Evolutionary conservation across 2,797 vertebrate species (phyloP).

Genomic region (Podarcis siculus): DNA sequence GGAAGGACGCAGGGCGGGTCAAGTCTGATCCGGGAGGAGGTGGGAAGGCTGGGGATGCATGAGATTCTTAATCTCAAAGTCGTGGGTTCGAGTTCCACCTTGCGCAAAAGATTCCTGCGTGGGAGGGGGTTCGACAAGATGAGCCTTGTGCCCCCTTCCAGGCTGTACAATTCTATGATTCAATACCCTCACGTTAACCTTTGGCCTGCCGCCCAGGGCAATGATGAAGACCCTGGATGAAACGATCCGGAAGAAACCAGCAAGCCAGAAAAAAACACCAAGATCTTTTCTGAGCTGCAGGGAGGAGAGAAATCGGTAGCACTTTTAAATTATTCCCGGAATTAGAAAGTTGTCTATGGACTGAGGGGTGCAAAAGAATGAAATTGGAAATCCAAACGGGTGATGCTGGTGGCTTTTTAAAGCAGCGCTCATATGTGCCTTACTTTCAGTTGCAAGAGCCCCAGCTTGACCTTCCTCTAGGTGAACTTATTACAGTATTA

Average conservation of each 20-base stretch:
- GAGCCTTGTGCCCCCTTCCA: too few species aligned
- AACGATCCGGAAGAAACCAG: too few species aligned
- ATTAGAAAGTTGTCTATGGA: neutral
- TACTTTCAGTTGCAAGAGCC: neutral
- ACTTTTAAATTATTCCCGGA: neutral
- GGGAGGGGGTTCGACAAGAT: too few species aligned
- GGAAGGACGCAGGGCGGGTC: neutral
- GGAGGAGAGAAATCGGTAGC: neutral
- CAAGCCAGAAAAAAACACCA: neutral
- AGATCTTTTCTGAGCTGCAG: neutral
- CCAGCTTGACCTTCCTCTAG: neutral
- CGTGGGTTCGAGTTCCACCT: too few species aligned
- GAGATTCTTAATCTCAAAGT: too few species aligned
- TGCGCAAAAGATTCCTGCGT: too few species aligned
- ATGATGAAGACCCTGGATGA: neutral
- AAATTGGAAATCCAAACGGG: neutral
- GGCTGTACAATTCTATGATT: too few species aligned
- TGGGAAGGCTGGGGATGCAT: too few species aligned
- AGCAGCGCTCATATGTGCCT: neutral
- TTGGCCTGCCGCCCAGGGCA: neutral
- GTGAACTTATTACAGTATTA: neutral
- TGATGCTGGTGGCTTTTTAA: neutral
- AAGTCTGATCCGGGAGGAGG: neutral
- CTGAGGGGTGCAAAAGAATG: neutral
- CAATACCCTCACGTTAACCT: neutral